Conservation (phyloP, 1,140 invertebrate species). For the Paracyclopina nana region DNA sequence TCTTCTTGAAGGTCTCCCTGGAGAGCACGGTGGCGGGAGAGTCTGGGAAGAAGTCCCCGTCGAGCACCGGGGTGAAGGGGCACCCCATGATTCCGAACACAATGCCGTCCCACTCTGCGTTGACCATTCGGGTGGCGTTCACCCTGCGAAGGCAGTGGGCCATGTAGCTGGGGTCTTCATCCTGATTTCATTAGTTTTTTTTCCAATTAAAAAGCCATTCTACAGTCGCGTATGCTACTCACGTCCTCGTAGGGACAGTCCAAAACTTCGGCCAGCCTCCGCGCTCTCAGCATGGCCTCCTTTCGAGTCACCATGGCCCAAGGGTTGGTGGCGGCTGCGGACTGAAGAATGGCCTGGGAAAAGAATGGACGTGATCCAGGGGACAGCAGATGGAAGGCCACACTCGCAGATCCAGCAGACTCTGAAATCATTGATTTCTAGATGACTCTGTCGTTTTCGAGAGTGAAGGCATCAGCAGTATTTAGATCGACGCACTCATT, state of each 20-base stretch:
- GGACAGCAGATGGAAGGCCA: constrained; percentile 78
- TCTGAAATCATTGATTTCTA: constrained; percentile 30
- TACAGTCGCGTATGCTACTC: neutral
- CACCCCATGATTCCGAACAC: constrained; percentile 51
- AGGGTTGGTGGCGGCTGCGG: constrained; percentile 39
- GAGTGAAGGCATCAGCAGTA: neutral
- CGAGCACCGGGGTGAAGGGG: constrained; percentile 79
- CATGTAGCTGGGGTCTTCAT: constrained; percentile 40
- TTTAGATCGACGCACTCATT: too few species aligned
- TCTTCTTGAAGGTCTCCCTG: constrained; percentile 74
- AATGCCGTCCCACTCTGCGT: constrained; percentile 57
- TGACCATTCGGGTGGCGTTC: constrained; percentile 47
- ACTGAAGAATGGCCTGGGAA: constrained; percentile 44
- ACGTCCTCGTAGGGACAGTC: constrained; percentile 50
- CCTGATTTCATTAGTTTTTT: neutral
- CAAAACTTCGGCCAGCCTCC: constrained; percentile 61
- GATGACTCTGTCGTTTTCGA: neutral
- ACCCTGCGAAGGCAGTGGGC: constrained; percentile 57
- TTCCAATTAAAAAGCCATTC: neutral
- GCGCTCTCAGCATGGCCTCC: constrained; percentile 46
- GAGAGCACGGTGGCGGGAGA: constrained; percentile 50
- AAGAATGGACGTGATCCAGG: constrained; percentile 64
- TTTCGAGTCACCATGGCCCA: constrained; percentile 77
- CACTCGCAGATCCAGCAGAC: constrained; percentile 80
- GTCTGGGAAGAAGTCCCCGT: constrained; percentile 74